These are phyloP conservation scores for Drosophila lacteicornis DNA, from an alignment of 1,140 invertebrate genomes.

Conservation along the genomic window DNA sequence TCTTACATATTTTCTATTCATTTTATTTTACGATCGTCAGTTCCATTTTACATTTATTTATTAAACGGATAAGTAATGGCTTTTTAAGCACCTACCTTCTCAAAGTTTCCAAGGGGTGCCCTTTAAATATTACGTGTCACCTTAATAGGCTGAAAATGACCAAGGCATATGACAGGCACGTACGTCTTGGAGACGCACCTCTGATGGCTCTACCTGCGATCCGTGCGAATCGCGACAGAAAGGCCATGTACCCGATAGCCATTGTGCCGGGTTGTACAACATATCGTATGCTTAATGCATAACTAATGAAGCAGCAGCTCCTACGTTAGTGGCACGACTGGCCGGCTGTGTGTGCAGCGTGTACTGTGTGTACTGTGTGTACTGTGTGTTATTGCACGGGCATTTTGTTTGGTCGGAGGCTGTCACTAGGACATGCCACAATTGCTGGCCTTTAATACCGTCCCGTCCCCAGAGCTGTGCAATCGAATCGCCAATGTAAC, in stretches of 20 bases:
- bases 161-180: conserved; percentile 17
- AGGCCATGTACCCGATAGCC: conserved; percentile 35
- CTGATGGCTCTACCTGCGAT: conserved; percentile 12
- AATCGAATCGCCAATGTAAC: conserved; percentile 34
- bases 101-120: conserved; percentile 1
- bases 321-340: conserved; percentile 49
- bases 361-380: conserved; percentile 10
- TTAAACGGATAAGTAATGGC: conserved; percentile 7
- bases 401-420: conserved; percentile 50
- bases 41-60: conserved; percentile 5
- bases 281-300: conserved; percentile 66
- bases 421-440: conserved; percentile 64
- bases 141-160: background rate
- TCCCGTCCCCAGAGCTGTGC: conserved; percentile 30
- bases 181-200: conserved; percentile 1
- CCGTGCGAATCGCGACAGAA: conserved; percentile 12
- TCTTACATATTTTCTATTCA: background rate
- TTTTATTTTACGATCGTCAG: background rate
- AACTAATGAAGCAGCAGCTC: conserved; percentile 61
- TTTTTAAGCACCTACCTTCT: conserved; percentile 3
- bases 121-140: conserved; percentile 16
- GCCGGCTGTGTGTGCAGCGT: conserved; percentile 21
- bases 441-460: conserved; percentile 62
- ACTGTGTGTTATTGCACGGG: conserved; percentile 35
- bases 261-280: conserved; percentile 56